Conservation (phyloP, 2,113 vertebrate species). For the Monopterus albus region DNA sequence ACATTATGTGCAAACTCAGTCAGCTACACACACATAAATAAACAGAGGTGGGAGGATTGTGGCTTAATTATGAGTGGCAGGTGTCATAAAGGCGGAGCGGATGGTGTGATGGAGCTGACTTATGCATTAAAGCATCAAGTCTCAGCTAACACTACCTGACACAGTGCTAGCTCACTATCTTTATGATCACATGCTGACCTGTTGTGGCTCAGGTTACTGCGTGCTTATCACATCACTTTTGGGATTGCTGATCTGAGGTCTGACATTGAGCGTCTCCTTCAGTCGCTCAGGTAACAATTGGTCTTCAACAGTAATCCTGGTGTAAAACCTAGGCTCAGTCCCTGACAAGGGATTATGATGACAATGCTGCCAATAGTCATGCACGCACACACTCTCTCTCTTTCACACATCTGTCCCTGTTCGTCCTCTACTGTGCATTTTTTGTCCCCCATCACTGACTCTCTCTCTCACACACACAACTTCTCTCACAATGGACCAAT, state of each 20-base stretch:
- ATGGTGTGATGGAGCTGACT: slow-evolving; percentile 51
- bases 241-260: slow-evolving; percentile 38
- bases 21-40: slow-evolving; percentile 12
- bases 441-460: neutral
- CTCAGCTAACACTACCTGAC: slow-evolving; percentile 43
- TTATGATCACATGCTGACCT: slow-evolving; percentile 58
- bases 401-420: slow-evolving; percentile 26
- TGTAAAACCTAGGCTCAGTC: slow-evolving; percentile 69
- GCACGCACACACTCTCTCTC: neutral
- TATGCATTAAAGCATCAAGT: slow-evolving; percentile 23
- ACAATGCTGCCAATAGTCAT: slow-evolving; percentile 51
- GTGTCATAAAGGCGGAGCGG: slow-evolving; percentile 48
- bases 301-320: slow-evolving; percentile 69
- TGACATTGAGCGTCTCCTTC: slow-evolving; percentile 72
- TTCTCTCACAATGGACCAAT: neutral
- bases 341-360: slow-evolving; percentile 65
- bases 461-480: slow-evolving; percentile 10
- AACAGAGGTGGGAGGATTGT: slow-evolving; percentile 13
- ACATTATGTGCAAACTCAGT: slow-evolving; percentile 23
- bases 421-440: slow-evolving; percentile 35
- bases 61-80: slow-evolving; percentile 55
- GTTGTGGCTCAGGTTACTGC: slow-evolving; percentile 53
- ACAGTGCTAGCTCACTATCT: slow-evolving; percentile 52
- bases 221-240: slow-evolving; percentile 62
- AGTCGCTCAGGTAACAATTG: slow-evolving; percentile 72